Conservation (phyloP, 1,140 invertebrate species). For the Telenomus remus region DNA sequence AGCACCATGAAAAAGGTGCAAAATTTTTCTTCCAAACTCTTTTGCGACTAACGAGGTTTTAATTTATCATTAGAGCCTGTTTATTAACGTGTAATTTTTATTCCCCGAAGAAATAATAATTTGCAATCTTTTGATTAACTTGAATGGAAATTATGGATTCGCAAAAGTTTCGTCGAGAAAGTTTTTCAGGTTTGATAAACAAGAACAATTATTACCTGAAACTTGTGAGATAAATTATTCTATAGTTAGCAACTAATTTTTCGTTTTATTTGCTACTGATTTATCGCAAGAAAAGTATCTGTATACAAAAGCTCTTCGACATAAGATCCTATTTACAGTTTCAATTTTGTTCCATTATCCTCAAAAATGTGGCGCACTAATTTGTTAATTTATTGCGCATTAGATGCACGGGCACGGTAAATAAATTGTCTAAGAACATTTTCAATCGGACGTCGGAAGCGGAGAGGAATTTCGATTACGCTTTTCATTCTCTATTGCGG, state of each 20-base stretch:
- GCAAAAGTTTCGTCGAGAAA: too few relatives aligned
- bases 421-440: slow-evolving; percentile 2
- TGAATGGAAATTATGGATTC: too few relatives aligned
- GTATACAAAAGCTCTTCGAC: neutral
- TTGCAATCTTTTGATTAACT: slow-evolving; percentile 2
- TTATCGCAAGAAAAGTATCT: too few relatives aligned
- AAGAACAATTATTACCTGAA: too few relatives aligned
- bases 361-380: neutral
- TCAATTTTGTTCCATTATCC: neutral
- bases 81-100: slow-evolving; percentile 4
- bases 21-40: too few relatives aligned
- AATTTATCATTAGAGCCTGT: too few relatives aligned
- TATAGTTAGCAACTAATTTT: too few relatives aligned
- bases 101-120: neutral
- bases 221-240: too few relatives aligned
- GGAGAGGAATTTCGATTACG: slow-evolving; percentile 2
- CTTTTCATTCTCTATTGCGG: neutral
- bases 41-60: too few relatives aligned
- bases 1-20: too few relatives aligned
- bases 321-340: neutral
- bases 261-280: too few relatives aligned
- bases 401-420: neutral
- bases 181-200: too few relatives aligned
- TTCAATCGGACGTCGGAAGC: neutral
- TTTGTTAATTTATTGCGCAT: slow-evolving; percentile 6